A percentile compares a stretch with the other conserved stretches of the same genome.
Evolutionary conservation across 1,140 invertebrate genomes (phyloP).

Genomic region (Anastrepha obliqua): DNA sequence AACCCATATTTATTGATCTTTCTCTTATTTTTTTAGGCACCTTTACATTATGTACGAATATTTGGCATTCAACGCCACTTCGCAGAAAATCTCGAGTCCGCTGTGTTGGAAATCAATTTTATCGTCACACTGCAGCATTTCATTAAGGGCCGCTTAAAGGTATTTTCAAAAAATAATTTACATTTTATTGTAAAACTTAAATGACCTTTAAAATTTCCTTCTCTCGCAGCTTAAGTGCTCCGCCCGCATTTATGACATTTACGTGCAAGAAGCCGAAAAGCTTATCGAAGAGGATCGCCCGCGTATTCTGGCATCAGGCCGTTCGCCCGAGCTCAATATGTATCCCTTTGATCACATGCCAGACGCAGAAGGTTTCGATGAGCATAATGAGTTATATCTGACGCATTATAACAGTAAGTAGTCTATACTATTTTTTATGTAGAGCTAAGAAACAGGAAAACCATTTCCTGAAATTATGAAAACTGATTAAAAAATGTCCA

Average conservation of each 20-base stretch:
- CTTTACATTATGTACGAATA: slow-evolving; percentile 64
- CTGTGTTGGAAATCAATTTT: slow-evolving; percentile 75
- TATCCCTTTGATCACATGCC: slow-evolving; percentile 67
- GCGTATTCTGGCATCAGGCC: slow-evolving; percentile 70
- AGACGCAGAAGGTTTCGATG: slow-evolving; percentile 60
- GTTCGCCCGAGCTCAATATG: slow-evolving; percentile 72
- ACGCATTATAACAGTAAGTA: slow-evolving; percentile 69
- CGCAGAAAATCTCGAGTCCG: slow-evolving; percentile 67
- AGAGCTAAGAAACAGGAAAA: too few species aligned
- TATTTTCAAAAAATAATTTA: slow-evolving; percentile 58
- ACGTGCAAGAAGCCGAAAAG: slow-evolving; percentile 71
- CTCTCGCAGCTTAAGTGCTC: slow-evolving; percentile 68
- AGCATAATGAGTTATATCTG: slow-evolving; percentile 68
- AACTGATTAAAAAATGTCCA: too few species aligned
- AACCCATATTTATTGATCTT: too few species aligned
- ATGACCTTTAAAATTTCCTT: neutral
- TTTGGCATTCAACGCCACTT: slow-evolving; percentile 69
- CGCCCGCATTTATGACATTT: slow-evolving; percentile 71
- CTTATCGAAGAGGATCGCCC: slow-evolving; percentile 72
- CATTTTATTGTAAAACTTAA: neutral
- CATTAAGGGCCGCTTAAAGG: slow-evolving; percentile 75
- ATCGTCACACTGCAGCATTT: slow-evolving; percentile 76
- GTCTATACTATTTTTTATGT: too few species aligned
- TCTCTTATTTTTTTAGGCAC: slow-evolving; percentile 61
- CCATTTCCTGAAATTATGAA: too few species aligned